Evolutionary conservation across 2,797 vertebrate species (phyloP).

Genomic region (Lacerta bilineata): DNA sequence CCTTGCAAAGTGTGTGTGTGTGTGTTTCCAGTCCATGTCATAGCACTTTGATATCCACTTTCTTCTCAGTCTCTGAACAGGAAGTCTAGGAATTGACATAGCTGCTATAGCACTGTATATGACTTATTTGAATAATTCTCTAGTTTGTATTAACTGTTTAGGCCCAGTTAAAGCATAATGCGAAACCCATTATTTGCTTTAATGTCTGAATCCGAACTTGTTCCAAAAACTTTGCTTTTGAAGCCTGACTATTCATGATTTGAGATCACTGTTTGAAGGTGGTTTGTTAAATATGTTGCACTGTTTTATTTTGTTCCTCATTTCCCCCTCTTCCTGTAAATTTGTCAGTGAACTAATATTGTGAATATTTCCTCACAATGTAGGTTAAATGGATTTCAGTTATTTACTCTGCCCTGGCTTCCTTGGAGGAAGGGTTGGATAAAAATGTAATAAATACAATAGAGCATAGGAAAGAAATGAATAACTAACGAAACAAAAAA

Average conservation of each 20-base stretch:
- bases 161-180: not conserved
- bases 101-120: not conserved
- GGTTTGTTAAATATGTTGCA: not conserved
- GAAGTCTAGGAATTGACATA: not conserved
- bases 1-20: not conserved
- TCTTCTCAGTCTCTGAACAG: not conserved
- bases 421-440: not conserved
- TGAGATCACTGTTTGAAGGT: too few relatives aligned
- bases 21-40: not conserved
- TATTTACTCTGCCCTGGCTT: not conserved
- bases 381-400: not conserved
- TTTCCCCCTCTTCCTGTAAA: not conserved
- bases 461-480: not conserved
- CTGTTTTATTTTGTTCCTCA: not conserved
- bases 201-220: not conserved
- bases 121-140: not conserved
- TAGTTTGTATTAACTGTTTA: not conserved
- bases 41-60: not conserved
- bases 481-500: not conserved
- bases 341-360: not conserved
- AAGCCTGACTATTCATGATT: not conserved
- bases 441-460: slow-evolving; percentile 22
- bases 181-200: too few relatives aligned
- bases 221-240: not conserved
- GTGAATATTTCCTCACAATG: not conserved